Conservation (phyloP, 2,888 invertebrate genomes). For the Cephus pygmeus region DNA sequence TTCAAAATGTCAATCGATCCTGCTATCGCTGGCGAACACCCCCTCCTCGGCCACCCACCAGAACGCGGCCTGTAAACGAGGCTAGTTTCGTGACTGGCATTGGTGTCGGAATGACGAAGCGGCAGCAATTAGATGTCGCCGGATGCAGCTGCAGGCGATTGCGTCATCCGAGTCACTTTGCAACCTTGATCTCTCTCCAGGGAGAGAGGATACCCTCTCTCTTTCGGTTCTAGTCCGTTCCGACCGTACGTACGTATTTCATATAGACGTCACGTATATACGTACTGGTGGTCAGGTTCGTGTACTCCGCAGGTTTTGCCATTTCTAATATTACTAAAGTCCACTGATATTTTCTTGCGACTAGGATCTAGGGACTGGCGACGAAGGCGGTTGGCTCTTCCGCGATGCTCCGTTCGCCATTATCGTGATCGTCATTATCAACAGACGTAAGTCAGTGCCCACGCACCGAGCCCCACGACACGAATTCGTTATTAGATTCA, state of each 20-base stretch:
- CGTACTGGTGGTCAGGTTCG: neutral
- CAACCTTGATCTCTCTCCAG: conserved; percentile 58
- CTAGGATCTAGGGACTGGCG: neutral
- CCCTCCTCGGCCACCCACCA: neutral
- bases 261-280: neutral
- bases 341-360: neutral
- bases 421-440: neutral
- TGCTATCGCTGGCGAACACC: neutral
- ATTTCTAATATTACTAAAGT: neutral
- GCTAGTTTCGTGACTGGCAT: neutral
- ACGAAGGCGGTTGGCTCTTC: neutral
- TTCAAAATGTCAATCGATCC: neutral
- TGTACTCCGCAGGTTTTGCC: neutral
- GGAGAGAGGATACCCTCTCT: conserved; percentile 22
- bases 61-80: neutral
- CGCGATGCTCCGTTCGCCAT: neutral
- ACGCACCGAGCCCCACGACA: neutral
- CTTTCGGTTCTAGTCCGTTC: neutral
- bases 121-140: conserved; percentile 61
- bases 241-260: neutral
- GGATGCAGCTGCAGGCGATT: conserved; percentile 63
- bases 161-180: conserved; percentile 55
- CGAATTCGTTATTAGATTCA: neutral
- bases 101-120: conserved; percentile 37
- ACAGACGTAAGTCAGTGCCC: neutral